phyloP scores from a whole-genome alignment of 1,140 invertebrate genomes.

The Diuraphis noxia region DNA sequence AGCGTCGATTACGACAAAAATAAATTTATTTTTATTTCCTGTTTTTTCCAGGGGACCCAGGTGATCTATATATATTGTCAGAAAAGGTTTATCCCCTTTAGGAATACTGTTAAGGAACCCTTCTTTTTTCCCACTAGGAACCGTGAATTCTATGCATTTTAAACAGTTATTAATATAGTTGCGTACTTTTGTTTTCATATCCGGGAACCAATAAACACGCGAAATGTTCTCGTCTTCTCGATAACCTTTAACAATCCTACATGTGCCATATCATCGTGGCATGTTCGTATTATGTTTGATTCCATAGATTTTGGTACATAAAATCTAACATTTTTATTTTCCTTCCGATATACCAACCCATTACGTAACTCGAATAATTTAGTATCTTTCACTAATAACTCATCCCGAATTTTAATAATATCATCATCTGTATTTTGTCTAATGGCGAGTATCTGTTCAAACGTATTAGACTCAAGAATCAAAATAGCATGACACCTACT shows the following conservation, averaged over 20 bases:
- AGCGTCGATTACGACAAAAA: background rate
- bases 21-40: background rate
- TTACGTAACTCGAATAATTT: background rate
- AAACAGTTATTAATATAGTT: background rate
- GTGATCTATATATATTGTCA: constrained; percentile 1
- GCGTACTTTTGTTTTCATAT: background rate
- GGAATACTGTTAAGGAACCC: background rate
- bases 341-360: background rate
- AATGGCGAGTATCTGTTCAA: background rate
- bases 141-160: background rate
- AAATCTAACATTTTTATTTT: background rate
- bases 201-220: background rate
- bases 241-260: background rate
- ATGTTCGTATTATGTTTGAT: background rate
- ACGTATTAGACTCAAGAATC: background rate
- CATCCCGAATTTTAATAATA: background rate
- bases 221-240: background rate
- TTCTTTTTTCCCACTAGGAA: background rate
- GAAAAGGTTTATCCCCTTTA: constrained; percentile 23
- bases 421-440: background rate
- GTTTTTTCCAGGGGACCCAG: background rate
- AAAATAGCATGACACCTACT: background rate
- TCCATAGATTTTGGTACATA: background rate
- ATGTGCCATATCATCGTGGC: background rate
- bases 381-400: background rate